A percentile compares a stretch with the other conserved stretches of the same genome.
Evolutionary conservation across 2,113 vertebrate species (phyloP).

Genomic region (Halcyon malimbica): DNA sequence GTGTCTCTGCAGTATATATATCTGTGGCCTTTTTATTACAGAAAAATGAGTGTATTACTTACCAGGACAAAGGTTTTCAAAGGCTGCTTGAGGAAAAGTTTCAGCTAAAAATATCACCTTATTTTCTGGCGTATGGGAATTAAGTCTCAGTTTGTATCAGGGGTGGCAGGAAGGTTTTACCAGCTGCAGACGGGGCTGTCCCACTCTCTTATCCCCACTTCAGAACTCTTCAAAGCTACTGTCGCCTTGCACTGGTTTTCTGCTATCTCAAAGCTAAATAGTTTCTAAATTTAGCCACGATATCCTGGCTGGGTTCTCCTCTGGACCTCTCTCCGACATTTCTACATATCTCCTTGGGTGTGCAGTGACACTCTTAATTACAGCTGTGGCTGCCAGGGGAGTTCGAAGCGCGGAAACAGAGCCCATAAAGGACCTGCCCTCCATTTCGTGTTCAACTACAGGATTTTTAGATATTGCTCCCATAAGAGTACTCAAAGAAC

Average conservation of each 20-base stretch:
- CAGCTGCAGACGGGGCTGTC: neutral
- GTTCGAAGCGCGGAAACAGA: neutral
- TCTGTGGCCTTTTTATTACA: neutral
- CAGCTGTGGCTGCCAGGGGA: constrained; percentile 29
- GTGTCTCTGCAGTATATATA: neutral
- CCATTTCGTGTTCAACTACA: neutral
- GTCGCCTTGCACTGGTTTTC: neutral
- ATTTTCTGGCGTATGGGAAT: neutral
- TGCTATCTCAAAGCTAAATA: neutral
- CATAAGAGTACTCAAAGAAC: neutral
- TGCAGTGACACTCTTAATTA: constrained; percentile 41
- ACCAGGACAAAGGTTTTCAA: neutral
- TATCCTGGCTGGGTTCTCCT: neutral
- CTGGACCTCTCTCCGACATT: neutral
- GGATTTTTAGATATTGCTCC: neutral
- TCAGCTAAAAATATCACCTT: neutral
- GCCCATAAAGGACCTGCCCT: neutral
- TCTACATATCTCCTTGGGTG: neutral
- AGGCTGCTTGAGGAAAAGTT: neutral
- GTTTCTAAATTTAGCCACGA: constrained; percentile 19
- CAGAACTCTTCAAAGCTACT: neutral
- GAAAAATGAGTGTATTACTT: neutral
- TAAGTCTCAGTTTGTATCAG: neutral
- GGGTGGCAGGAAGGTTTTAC: neutral
- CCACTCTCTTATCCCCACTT: neutral